These are phyloP conservation scores for Tenrec ecaudatus DNA, from an alignment of 2,113 vertebrate species.

Conservation along the genomic window DNA sequence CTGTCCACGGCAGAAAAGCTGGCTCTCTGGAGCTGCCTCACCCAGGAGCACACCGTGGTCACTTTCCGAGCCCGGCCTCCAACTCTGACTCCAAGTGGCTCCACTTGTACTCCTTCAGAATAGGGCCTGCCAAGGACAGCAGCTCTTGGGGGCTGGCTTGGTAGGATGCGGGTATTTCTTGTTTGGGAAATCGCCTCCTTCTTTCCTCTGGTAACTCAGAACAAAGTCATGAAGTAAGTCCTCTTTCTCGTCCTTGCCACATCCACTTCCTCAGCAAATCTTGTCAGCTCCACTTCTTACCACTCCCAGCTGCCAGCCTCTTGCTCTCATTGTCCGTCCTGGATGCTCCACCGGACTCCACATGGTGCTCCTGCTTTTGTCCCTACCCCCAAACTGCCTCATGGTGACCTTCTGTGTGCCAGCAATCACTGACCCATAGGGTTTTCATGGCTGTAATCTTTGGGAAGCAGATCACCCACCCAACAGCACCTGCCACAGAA, in stretches of 20 bases:
- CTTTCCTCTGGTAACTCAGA: not conserved
- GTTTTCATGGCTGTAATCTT: not conserved
- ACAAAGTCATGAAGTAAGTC: not conserved
- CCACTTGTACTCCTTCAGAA: not conserved
- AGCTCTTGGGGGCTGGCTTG: not conserved
- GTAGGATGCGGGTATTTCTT: not conserved
- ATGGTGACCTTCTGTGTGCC: not conserved
- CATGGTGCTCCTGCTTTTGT: not conserved
- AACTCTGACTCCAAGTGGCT: not conserved
- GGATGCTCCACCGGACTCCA: rapidly evolving
- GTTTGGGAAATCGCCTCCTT: not conserved
- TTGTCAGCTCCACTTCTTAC: not conserved
- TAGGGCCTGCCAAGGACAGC: not conserved
- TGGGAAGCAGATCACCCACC: not conserved
- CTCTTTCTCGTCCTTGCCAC: not conserved
- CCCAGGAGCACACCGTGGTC: not conserved
- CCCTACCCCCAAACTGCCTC: too few relatives aligned
- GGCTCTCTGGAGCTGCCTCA: not conserved
- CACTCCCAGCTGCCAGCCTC: too few relatives aligned
- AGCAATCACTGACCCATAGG: not conserved
- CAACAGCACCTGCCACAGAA: not conserved
- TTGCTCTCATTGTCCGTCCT: not conserved
- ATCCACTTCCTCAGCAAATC: not conserved
- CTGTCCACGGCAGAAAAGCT: not conserved
- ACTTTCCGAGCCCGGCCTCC: not conserved